Conservation (phyloP, 2,797 vertebrate species). For the Notolepis coatsorum region DNA sequence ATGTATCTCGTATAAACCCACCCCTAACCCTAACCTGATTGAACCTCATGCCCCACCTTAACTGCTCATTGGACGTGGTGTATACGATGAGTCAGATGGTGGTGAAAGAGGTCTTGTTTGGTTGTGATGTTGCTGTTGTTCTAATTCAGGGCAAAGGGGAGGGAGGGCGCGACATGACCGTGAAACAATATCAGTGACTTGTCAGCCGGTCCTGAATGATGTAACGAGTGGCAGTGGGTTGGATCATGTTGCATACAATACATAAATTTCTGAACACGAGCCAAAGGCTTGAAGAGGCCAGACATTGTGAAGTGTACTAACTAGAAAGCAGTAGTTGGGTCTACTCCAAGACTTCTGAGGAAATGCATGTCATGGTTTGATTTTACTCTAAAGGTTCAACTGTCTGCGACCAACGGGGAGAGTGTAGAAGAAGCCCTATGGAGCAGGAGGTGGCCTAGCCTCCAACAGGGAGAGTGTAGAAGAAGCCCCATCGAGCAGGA, state of each 20-base stretch:
- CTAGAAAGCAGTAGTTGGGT: neutral
- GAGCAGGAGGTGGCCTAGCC: no score
- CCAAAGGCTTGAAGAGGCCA: neutral
- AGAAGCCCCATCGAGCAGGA: no score
- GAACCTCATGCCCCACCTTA: no score
- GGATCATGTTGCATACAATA: neutral
- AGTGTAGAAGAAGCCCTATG: no score
- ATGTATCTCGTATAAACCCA: no score
- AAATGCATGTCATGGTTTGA: neutral
- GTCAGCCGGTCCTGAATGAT: neutral
- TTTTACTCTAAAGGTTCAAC: slow-evolving; percentile 6
- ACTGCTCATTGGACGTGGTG: no score
- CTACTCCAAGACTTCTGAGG: neutral
- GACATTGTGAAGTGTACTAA: neutral
- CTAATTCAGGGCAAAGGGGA: neutral
- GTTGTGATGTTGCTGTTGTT: neutral
- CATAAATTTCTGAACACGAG: neutral
- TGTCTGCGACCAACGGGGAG: no score
- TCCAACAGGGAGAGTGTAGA: no score
- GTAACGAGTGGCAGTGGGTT: neutral
- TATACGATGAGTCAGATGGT: no score
- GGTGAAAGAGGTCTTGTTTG: no score
- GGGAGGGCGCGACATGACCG: neutral
- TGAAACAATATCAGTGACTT: neutral
- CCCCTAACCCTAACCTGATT: no score